These are phyloP conservation scores for Pachydiplax longipennis DNA, from an alignment of 2,888 invertebrate genomes.

Conservation along the genomic window DNA sequence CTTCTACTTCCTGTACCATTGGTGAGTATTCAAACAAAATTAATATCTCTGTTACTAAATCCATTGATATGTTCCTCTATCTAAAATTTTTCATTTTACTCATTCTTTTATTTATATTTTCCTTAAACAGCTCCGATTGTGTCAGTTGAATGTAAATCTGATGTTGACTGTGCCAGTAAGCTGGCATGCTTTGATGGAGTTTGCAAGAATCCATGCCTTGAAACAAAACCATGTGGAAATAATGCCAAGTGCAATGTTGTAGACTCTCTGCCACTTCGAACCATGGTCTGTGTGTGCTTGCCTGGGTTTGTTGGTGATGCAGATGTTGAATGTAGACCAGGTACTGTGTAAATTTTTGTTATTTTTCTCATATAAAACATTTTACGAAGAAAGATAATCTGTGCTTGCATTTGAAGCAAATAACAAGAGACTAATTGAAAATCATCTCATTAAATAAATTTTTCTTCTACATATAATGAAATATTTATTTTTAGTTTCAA, in stretches of 20 bases:
- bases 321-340: conserved; percentile 80
- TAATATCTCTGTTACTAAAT: conserved; percentile 44
- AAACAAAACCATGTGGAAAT: conserved; percentile 79
- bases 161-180: conserved; percentile 86
- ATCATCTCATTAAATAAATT: no score
- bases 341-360: conserved; percentile 63
- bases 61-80: not conserved
- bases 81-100: not conserved
- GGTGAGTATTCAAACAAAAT: conserved; percentile 59
- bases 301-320: conserved; percentile 86
- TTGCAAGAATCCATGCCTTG: conserved; percentile 82
- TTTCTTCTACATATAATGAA: no score
- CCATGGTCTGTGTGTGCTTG: conserved; percentile 87
- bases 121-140: conserved; percentile 62
- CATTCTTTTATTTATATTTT: conserved; percentile 44
- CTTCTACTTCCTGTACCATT: conserved; percentile 70
- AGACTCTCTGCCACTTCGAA: conserved; percentile 84
- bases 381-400: no score
- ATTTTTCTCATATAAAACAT: not conserved
- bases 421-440: not conserved
- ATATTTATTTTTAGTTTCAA: not conserved
- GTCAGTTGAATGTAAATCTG: conserved; percentile 73
- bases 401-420: not conserved
- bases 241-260: conserved; percentile 85
- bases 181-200: conserved; percentile 80